These are phyloP conservation scores for Lordiphosa collinella DNA, from an alignment of 1,140 invertebrate genomes.

Conservation along the genomic window DNA sequence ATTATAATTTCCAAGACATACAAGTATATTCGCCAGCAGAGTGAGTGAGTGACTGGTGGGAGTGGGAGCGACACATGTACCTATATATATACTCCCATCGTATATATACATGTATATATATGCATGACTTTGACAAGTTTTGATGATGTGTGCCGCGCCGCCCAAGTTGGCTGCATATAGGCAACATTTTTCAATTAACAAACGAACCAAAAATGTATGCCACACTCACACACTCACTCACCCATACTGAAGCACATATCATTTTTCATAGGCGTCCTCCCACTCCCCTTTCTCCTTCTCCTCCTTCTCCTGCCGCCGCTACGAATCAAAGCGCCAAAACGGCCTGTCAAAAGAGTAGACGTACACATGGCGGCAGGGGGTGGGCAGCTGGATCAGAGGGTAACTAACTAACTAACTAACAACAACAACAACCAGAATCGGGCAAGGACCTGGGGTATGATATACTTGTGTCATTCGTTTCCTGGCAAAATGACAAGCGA, in stretches of 20 bases:
- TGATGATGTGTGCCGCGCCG: slow-evolving; percentile 55
- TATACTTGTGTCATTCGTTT: slow-evolving; percentile 11
- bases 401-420: slow-evolving; percentile 50
- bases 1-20: slow-evolving; percentile 74
- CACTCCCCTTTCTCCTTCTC: neutral
- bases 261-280: slow-evolving; percentile 59
- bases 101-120: slow-evolving; percentile 11
- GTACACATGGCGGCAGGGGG: neutral
- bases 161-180: slow-evolving; percentile 41
- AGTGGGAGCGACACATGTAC: neutral
- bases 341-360: slow-evolving; percentile 56
- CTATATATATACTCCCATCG: neutral
- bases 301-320: slow-evolving; percentile 9
- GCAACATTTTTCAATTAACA: slow-evolving; percentile 77
- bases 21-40: slow-evolving; percentile 35
- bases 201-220: slow-evolving; percentile 74
- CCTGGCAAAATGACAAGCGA: slow-evolving; percentile 12
- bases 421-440: slow-evolving; percentile 31
- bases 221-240: slow-evolving; percentile 25
- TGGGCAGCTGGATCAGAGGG: slow-evolving; percentile 13
- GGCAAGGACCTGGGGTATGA: slow-evolving; percentile 1
- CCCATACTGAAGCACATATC: slow-evolving; percentile 28
- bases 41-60: too few relatives aligned
- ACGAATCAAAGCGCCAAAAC: slow-evolving; percentile 68
- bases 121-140: slow-evolving; percentile 68